A percentile compares a stretch with the other conserved stretches of the same genome.
phyloP scores from a whole-genome alignment of 1,140 invertebrate genomes.

The Polyergus mexicanus region DNA sequence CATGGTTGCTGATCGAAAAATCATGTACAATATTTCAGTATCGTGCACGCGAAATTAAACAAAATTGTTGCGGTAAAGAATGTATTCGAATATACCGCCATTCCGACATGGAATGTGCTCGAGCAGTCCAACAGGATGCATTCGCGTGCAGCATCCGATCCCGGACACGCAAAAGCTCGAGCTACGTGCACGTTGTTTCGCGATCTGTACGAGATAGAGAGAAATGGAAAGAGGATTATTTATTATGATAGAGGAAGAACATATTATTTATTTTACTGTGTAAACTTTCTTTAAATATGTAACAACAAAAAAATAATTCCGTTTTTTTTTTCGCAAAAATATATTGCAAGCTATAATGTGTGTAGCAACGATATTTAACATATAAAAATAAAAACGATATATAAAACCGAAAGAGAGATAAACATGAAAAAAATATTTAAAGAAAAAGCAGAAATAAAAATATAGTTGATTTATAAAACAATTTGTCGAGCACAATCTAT shows the following conservation, averaged over 20 bases:
- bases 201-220: neutral
- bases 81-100: neutral
- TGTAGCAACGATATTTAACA: neutral
- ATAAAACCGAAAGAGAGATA: neutral
- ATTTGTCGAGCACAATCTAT: conserved; percentile 11
- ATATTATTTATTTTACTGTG: neutral
- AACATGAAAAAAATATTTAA: neutral
- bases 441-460: neutral
- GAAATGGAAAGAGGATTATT: neutral
- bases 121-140: conserved; percentile 30
- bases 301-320: neutral
- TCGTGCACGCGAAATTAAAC: neutral
- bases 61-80: conserved; percentile 20
- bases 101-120: neutral
- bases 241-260: neutral
- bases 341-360: neutral
- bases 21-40: conserved; percentile 11
- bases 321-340: neutral
- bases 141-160: conserved; percentile 18
- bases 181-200: neutral
- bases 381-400: neutral
- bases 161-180: conserved; percentile 2
- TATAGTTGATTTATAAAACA: conserved; percentile 1
- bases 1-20: conserved; percentile 16
- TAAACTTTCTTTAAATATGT: neutral